Base-by-base conservation (phyloP, 2,888 invertebrate genomes). In the Drosophila putrida region DNA sequence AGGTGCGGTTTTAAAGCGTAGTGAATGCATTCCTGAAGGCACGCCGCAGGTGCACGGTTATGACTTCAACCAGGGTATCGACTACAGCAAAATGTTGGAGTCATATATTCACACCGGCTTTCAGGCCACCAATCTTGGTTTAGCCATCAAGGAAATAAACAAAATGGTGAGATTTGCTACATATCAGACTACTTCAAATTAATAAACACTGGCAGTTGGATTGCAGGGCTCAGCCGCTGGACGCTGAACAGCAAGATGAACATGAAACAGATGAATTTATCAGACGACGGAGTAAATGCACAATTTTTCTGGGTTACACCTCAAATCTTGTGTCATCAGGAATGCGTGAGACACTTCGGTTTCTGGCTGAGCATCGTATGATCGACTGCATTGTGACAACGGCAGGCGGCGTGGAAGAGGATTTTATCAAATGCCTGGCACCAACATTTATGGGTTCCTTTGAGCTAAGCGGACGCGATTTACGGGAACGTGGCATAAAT, bases 351-450 rank as follows among this genome's bases (percentile, higher is more conserved):
- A 96, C 97, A 0, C 95, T 99, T 71, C 93, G 96, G 58, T 99
- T 97, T 93, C 93, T 98, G 60, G 97, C 96, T 0, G 95, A 98
- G 90, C 95, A 97, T 90, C 95, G 95, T 91, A 95, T 98, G 94
- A 95, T 99, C 35, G 99, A 99, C 92, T 98, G 98, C 90, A 94
- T 99, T 74, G 99, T 99, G 0, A 97, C 99, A 0, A 98, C 98
- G 10, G 99, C 99, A 0, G 99, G 99, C 0, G 99, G 99, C 0
- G 94, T 99, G 0, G 99, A 99, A 92, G 99, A 99, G 93, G 99
- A 99, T 93, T 95, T 99, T 47, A 99, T 99, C 44, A 99, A 99
- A 93, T 99, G 99, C 91, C 93, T 99, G 59, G 98, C 97, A 1
- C 97, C 98, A 0, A 99, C 99, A 0, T 98, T 95, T 86, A 91